Base-by-base conservation (phyloP, 1,140 invertebrate species). In the Calephelis nemesis region DNA sequence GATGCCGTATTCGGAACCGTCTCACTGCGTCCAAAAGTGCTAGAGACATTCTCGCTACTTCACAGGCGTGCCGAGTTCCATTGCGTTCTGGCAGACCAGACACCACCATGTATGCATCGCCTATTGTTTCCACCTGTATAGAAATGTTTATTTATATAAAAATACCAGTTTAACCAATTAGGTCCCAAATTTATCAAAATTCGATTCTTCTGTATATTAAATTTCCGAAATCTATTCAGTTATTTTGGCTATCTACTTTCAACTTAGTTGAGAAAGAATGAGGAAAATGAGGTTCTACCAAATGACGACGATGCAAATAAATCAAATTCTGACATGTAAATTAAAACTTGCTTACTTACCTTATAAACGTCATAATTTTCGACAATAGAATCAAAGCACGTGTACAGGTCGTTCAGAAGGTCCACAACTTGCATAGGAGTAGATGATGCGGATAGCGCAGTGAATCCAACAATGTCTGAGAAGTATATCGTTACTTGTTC, bases 281-380 rank as follows among this genome's bases (percentile, higher is more conserved):
- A n/a, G n/a, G n/a, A 7, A 7, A 45, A 45, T 45, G 42, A 9
- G 8, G 42, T 45, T 45, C 42, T 9, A 45, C 42, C 42, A 45
- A 45, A 9, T 45, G 8, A 7, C 8, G 42, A 9, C 42, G 5
- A 1, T 45, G 42, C 6, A 45, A 45, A 45, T 45, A 5, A 45
- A 45, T 30, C 3, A 30, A 3, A 30, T 30, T 30, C 30, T 30
- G 3, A 30, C 30, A 30, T 30, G 30, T 30, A 30, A 2, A 30
- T 4, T 2, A 30, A 30, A 2, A 30, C 30, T 30, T 30, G 30
- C 30, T 30, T 0, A 74, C 84, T 92, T 90, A 99, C 98, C 94
- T 99, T 99, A 89, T 99, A 99, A 5, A 99, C 98, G 89, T 99
- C 97, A 79, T 97, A 99, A 77, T 98, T 96, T 87, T 97, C 98